Base-by-base conservation (phyloP, 2,888 invertebrate genomes). In the Panorpa germanica region DNA sequence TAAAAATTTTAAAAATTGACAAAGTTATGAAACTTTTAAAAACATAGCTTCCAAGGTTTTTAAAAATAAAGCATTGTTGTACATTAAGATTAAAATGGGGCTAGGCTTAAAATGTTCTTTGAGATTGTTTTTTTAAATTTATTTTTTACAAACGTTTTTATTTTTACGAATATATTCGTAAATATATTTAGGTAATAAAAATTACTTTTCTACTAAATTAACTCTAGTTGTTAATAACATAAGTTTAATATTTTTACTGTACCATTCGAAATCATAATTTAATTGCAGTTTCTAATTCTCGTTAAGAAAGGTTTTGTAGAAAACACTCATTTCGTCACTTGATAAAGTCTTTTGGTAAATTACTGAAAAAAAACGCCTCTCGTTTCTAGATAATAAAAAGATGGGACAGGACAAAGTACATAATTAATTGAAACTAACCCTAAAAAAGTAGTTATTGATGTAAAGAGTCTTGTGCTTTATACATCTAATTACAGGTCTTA, bases 291-390 rank as follows among this genome's bases (percentile, higher is more conserved):
- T 64, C 70, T 76, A 77, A 49, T 86, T 80, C 45, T 75, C 72
- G 49, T 86, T 80, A 9, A 88, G 57, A 49, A 88, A 88, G 28
- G 64, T 53, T 55, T 81, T 85, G 47, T 88, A 88, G 53, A 88
- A 88, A 14, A 73, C 68, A 42, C 86, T 83, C 76, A 88, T 78
- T 52, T 81, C 76, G 53, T 83, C 82, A 2, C 81, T 72, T 4
- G 70, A 66, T 13, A 76, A 48, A 23, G 63, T 65, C 31, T 29
- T 57, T 55, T 25, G 61, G 59, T 10, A 57, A 37, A 31, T 59
- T 55, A 20, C 52, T 49, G 37, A 55, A 53, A 4, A 72, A 46
- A 42, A 67, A 73, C 18, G 59, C 55, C 39, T 65, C 61, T 39
- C 54, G 57, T 53, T 61, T 67, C 71, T 70, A 57, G 34, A 52